Conservation (phyloP, 2,888 invertebrate genomes). For the Hydrotaea cyrtoneurina region DNA sequence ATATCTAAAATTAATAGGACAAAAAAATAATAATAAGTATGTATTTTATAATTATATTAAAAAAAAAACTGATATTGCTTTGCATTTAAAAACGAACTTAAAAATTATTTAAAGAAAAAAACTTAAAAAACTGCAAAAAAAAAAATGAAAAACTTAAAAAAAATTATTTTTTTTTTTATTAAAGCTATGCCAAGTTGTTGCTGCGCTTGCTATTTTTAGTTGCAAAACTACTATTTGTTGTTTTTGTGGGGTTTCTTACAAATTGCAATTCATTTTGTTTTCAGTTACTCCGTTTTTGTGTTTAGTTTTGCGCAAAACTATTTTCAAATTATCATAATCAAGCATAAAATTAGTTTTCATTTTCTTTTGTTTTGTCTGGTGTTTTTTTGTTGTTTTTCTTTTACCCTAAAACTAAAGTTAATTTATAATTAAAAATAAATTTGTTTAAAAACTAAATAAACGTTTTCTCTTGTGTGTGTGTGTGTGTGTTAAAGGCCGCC, state of each 20-base stretch:
- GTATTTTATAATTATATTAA: not conserved
- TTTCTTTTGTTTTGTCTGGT: constrained; percentile 17
- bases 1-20: constrained; percentile 64
- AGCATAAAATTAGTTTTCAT: constrained; percentile 50
- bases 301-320: too few relatives aligned
- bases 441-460: constrained; percentile 54
- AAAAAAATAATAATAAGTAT: constrained; percentile 41
- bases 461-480: constrained; percentile 37
- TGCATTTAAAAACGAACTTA: constrained; percentile 58
- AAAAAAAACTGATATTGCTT: constrained; percentile 52
- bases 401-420: constrained; percentile 49
- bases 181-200: constrained; percentile 55
- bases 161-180: constrained; percentile 56
- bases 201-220: constrained; percentile 17
- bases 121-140: constrained; percentile 7
- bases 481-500: constrained; percentile 48
- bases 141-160: constrained; percentile 62
- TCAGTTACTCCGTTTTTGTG: too few relatives aligned
- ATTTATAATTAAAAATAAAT: constrained; percentile 44
- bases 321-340: constrained; percentile 60
- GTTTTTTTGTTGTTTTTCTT: constrained; percentile 66
- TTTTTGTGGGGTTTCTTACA: not conserved
- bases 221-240: constrained; percentile 21
- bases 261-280: constrained; percentile 31
- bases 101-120: constrained; percentile 50